Percentiles rank a stretch among this genome's conserved stretches.
Conservation (phyloP, 2,797 vertebrate species). For the Liasis olivaceus region DNA sequence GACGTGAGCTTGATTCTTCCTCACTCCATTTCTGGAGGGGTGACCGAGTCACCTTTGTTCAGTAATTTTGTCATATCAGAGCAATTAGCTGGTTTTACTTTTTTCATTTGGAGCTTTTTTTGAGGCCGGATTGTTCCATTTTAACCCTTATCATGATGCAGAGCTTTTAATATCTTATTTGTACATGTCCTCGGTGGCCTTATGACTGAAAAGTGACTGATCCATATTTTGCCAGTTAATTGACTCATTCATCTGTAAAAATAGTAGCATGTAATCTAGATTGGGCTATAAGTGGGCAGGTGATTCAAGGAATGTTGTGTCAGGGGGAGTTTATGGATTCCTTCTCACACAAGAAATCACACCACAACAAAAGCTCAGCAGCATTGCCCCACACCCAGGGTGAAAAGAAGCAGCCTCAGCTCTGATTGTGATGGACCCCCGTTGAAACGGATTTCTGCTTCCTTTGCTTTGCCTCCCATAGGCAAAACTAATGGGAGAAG, state of each 20-base stretch:
- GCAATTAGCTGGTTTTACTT: neutral
- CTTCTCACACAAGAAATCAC: neutral
- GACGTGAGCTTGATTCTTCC: neutral
- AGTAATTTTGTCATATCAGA: neutral
- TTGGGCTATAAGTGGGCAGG: neutral
- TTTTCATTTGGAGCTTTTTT: neutral
- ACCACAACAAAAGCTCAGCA: neutral
- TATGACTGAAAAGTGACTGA: neutral
- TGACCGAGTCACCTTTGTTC: neutral
- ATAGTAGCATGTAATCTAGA: neutral
- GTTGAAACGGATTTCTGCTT: neutral
- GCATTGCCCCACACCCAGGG: neutral
- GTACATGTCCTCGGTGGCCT: neutral
- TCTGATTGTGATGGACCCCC: neutral
- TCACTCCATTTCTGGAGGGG: neutral
- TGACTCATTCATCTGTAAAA: neutral
- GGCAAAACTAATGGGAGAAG: neutral
- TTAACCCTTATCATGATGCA: neutral
- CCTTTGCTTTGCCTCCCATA: neutral
- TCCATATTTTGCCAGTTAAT: neutral
- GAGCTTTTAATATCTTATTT: neutral
- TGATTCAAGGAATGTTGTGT: neutral
- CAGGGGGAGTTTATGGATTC: neutral
- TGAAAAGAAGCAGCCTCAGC: neutral
- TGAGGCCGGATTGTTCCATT: neutral